These are phyloP conservation scores for Saguinus imperator DNA, from an alignment of 2,113 vertebrate species.

Conservation along the genomic window DNA sequence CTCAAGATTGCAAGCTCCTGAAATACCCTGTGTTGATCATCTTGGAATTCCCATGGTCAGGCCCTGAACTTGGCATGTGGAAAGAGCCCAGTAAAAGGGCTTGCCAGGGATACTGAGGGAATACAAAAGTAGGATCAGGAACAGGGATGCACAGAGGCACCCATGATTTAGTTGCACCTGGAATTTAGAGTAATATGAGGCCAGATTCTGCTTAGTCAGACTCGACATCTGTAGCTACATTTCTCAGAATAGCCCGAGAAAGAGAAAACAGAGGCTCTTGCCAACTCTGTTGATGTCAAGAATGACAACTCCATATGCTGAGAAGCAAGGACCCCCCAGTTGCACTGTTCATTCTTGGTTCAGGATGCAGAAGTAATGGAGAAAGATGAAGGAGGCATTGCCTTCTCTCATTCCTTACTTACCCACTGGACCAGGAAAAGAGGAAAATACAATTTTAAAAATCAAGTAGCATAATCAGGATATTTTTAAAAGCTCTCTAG, in stretches of 20 bases:
- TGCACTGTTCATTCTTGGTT: constrained; percentile 16
- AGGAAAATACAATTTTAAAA: neutral
- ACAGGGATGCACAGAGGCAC: neutral
- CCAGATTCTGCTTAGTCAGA: constrained; percentile 59
- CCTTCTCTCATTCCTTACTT: neutral
- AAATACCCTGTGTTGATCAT: neutral
- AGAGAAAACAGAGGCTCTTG: constrained; percentile 43
- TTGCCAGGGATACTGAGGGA: neutral
- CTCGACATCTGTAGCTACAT: neutral
- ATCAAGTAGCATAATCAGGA: neutral
- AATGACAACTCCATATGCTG: constrained; percentile 32
- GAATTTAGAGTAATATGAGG: constrained; percentile 19
- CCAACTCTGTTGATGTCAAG: constrained; percentile 24
- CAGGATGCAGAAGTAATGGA: neutral
- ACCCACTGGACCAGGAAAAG: neutral
- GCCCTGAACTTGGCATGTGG: neutral
- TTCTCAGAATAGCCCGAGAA: constrained; percentile 58
- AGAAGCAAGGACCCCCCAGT: neutral
- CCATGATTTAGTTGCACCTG: neutral
- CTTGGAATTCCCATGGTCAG: neutral
- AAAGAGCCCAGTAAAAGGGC: neutral
- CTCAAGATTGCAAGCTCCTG: neutral
- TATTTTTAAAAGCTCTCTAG: neutral
- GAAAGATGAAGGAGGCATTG: neutral
- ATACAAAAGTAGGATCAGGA: neutral